These are phyloP conservation scores for Agrotis puta DNA, from an alignment of 2,888 invertebrate genomes.

Conservation along the genomic window DNA sequence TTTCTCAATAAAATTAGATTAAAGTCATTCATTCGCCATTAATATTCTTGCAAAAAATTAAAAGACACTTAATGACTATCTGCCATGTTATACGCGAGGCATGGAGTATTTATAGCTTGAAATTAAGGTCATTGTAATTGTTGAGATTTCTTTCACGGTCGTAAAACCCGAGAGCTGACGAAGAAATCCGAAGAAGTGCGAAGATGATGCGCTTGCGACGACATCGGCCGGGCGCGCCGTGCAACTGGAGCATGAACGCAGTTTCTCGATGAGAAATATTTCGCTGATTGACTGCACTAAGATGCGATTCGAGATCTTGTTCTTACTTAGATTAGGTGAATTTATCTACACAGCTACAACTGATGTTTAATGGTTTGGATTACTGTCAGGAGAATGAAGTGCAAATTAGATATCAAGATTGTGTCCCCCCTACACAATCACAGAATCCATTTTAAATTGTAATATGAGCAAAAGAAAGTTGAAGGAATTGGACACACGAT, in stretches of 20 bases:
- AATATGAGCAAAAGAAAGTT: background rate
- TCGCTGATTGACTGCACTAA: conserved; percentile 47
- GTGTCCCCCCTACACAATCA: too few relatives aligned
- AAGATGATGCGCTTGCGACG: conserved; percentile 41
- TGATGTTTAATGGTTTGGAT: background rate
- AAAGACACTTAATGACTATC: conserved; percentile 26
- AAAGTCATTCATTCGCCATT: conserved; percentile 7
- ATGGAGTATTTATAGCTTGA: conserved; percentile 47
- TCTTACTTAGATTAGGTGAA: background rate
- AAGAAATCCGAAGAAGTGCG: conserved; percentile 29
- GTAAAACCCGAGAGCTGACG: conserved; percentile 42
- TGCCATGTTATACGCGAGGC: conserved; percentile 30
- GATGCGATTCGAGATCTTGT: conserved; percentile 14
- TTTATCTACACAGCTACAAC: background rate
- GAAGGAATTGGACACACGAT: background rate
- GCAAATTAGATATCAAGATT: background rate
- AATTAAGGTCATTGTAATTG: conserved; percentile 58
- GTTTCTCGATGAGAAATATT: conserved; percentile 66
- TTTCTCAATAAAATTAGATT: conserved; percentile 31
- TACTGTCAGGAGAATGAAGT: background rate
- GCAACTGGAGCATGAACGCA: conserved; percentile 69
- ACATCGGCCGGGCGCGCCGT: conserved; percentile 44
- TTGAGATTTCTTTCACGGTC: conserved; percentile 55
- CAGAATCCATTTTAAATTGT: too few relatives aligned
- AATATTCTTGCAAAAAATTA: conserved; percentile 23